A percentile compares a stretch with the other conserved stretches of the same genome.
These are phyloP conservation scores for Pegoplata infirma DNA, from an alignment of 2,888 invertebrate species.

Conservation along the genomic window DNA sequence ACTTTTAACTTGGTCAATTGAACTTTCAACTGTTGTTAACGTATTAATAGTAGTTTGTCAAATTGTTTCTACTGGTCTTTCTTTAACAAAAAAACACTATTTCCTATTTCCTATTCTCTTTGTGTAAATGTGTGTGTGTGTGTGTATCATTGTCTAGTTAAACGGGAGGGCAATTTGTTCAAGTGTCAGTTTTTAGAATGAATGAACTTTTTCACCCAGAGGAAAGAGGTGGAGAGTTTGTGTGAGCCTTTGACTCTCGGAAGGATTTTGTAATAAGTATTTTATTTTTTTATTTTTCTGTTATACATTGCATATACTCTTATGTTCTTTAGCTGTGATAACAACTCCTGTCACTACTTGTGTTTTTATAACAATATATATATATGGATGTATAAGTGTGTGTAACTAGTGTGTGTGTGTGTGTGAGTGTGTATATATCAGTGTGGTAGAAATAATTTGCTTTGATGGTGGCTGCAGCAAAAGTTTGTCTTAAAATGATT, in stretches of 20 bases:
- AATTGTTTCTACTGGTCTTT: conserved; percentile 15
- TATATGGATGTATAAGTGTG: neutral
- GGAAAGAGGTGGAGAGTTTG: conserved; percentile 29
- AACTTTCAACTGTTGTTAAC: no score
- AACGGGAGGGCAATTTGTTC: conserved; percentile 58
- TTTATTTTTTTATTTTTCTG: no score
- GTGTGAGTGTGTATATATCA: neutral
- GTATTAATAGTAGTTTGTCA: no score
- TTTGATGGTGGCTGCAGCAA: conserved; percentile 45
- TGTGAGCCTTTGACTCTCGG: conserved; percentile 51
- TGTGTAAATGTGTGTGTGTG: neutral
- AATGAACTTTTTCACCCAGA: conserved; percentile 56
- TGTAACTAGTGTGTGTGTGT: neutral
- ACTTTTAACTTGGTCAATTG: no score
- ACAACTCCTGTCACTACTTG: conserved; percentile 57
- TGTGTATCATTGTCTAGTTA: conserved; percentile 12
- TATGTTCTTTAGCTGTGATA: conserved; percentile 58
- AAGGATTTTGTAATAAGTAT: no score
- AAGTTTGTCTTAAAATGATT: conserved; percentile 60
- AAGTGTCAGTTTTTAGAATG: conserved; percentile 59
- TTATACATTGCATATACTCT: conserved; percentile 39
- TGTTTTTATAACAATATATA: neutral
- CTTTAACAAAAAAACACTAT: neutral
- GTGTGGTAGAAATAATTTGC: conserved; percentile 36
- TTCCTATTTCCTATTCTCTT: conserved; percentile 5